phyloP scores from a whole-genome alignment of 2,797 vertebrate species.

The Manis crassicaudata region DNA sequence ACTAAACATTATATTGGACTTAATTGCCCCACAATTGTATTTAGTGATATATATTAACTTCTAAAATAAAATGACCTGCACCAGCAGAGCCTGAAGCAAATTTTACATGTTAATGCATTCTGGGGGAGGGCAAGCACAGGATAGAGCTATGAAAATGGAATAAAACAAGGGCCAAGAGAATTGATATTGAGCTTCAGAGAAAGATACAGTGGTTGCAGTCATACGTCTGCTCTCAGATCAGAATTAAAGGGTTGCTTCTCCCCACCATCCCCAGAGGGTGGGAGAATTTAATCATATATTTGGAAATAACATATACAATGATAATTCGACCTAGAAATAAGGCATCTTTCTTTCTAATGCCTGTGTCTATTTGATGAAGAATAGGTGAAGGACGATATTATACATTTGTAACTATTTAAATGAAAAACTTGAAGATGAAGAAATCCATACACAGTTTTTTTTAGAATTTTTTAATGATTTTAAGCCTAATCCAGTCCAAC shows the following conservation, averaged over 20 bases:
- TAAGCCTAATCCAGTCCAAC: neutral
- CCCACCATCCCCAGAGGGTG: rapidly evolving
- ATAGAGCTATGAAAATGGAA: neutral
- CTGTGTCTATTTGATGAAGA: neutral
- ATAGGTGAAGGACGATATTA: neutral
- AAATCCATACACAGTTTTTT: neutral
- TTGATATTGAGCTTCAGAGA: neutral
- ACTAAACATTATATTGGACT: neutral
- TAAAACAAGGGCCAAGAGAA: neutral
- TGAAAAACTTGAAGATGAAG: neutral
- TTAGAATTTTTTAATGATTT: neutral
- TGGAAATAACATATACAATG: neutral
- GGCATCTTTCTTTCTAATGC: neutral
- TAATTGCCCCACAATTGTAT: neutral
- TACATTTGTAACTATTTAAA: neutral
- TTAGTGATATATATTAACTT: neutral
- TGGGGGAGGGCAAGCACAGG: neutral
- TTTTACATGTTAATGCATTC: neutral
- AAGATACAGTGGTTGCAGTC: too few species aligned
- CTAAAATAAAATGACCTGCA: neutral
- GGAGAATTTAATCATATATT: neutral
- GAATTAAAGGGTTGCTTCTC: neutral
- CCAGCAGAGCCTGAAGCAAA: neutral
- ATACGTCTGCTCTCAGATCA: neutral
- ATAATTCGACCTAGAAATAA: neutral